Evolutionary conservation across 2,797 vertebrate species (phyloP).

Genomic region (Artibeus jamaicensis): DNA sequence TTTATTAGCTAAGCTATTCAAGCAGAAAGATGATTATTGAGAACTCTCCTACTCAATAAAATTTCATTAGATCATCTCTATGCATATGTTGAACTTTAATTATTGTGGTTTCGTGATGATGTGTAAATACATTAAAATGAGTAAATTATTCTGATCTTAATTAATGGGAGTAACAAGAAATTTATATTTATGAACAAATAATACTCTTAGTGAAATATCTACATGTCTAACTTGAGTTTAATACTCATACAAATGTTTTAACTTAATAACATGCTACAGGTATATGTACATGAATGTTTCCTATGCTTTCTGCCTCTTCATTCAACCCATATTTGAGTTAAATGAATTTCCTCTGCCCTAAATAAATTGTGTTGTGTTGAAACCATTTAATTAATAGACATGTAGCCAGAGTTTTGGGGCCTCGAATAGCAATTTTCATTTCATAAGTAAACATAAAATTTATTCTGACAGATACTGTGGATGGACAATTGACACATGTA

Average conservation of each 20-base stretch:
- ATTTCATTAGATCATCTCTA: conserved; percentile 49
- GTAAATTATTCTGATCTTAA: conserved; percentile 62
- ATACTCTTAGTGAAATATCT: conserved; percentile 69
- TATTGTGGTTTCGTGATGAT: conserved; percentile 73
- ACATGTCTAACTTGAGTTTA: conserved; percentile 5
- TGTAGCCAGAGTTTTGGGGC: not conserved
- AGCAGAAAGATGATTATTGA: conserved; percentile 49
- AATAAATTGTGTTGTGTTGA: not conserved
- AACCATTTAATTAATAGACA: conserved; percentile 34
- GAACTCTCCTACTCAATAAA: conserved; percentile 65
- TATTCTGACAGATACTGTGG: not conserved
- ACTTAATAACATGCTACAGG: not conserved
- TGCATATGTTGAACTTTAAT: conserved; percentile 73
- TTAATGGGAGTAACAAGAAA: conserved; percentile 73
- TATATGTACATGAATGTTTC: not conserved
- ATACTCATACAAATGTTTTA: not conserved
- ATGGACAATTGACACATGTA: not conserved
- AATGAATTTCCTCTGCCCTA: conserved; percentile 12
- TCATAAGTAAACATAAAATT: not conserved
- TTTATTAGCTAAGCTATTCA: conserved; percentile 58
- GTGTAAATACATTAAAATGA: conserved; percentile 73
- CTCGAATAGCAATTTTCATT: conserved; percentile 25
- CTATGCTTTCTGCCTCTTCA: conserved; percentile 24
- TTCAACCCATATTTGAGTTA: not conserved
- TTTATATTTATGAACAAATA: conserved; percentile 59